Base-by-base conservation (phyloP, 2,888 invertebrate species). In the Timandra comae region DNA sequence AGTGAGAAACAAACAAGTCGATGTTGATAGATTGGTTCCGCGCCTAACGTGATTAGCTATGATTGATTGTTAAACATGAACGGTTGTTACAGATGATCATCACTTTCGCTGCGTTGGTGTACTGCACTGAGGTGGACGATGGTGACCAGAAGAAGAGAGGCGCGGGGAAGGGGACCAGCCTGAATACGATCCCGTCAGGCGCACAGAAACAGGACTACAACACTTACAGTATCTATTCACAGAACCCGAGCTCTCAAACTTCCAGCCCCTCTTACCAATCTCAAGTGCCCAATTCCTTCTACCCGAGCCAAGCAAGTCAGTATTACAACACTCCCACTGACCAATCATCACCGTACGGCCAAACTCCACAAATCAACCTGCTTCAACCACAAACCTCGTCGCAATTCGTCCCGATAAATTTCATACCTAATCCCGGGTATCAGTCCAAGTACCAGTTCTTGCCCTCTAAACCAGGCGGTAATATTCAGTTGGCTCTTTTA, bases 141-240 rank as follows among this genome's bases (percentile, higher is more conserved):
- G 56, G 39, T 1, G 86, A 86, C 27, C 77, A 75, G 46, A 86
- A 82, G 60, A 86, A 86, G 44, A 62, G 85, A 39, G 85, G 79
- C 7, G 73, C 67, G 1, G 77, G 69, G 3, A 81, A 81, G 43
- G 59, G 70, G 2, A 75, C 65, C 8, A 67, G 56, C 22, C 39
- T 84, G 26, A 86, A 86, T 42, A 52, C 81, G 1, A 77, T 86
- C 5, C 71, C 81, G 1, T 71, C 76, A 0, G 81, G 82, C 24
- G 72, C 73, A 3, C 86, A 84, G 49, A 86, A 86, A 30, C 74
- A 72, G 11, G 86, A 86, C n/a, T 78, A 79, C 35, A 74, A 79
- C 34, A 74, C 76, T 0, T 86, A 82, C 49, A 77, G 65, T 37
- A 69, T 79, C 43, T 85, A 81, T 40, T 45, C 70, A 1, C 78